Evolutionary conservation across 2,113 vertebrate species (phyloP), one percentile per base, ranked within the genome.

Genomic region (Aythya baeri): DNA sequence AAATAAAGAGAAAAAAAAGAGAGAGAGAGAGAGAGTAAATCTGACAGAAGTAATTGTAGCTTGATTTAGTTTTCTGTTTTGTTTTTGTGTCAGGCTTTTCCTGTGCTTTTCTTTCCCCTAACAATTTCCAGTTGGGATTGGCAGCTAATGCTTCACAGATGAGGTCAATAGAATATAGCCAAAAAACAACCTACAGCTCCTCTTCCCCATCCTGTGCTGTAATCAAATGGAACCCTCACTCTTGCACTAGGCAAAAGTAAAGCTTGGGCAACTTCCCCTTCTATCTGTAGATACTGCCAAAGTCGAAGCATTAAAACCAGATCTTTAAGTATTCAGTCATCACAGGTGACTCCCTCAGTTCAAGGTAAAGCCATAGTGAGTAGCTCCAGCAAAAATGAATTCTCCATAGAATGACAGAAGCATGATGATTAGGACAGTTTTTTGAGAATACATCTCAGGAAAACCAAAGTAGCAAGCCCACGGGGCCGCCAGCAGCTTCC

Each of bases 111-210:
- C 23, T 89, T 67, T 34, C 2, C 34, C 52, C 34, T 25, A 16
- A 52, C 91, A 88, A 92, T 95, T 94, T 97, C 91, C 94, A 90
- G 73, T 91, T 3, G 10, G 70, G 68, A 52, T 81, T 92, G 86
- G 54, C 89, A 94, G 91, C 62, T 86, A 95, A 58, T 94, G 58
- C 17, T 91, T 91, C 76, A 92, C 13, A 76, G 73, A 93, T 88
- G 73, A 96, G 62, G 29, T 80, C 31, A 25, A 52, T 16, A 43
- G 55, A 21, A 49, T 85, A 58, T 72, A 80, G 75, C 57, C 65
- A 94, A 82, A 96, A 77, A 46, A 36, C 86, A 84, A 52, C 82
- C 88, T 74, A 46, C 73, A 92, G 70, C 43, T 93, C 29, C 36
- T 76, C 32, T 89, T 80, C 68, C 81, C 83, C 68, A 67, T 68